Conservation (phyloP, 2,888 invertebrate species). For the Caenorhabditis macrosperma region DNA sequence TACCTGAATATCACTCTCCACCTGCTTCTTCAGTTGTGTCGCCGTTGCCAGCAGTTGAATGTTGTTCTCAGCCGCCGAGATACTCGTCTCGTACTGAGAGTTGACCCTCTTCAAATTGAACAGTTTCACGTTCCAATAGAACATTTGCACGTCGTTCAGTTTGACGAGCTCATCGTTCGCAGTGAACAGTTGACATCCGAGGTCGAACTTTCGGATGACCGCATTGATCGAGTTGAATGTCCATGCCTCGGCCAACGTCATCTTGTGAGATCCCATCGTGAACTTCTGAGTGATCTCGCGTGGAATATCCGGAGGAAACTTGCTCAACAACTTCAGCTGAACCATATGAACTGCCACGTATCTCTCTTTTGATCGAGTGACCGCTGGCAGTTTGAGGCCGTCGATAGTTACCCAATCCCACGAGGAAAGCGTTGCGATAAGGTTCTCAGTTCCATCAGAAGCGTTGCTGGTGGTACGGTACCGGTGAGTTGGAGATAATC, state of each 20-base stretch:
- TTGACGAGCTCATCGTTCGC: constrained; percentile 72
- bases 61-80: constrained; percentile 51
- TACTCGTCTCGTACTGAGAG: constrained; percentile 60
- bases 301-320: constrained; percentile 73
- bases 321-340: constrained; percentile 72
- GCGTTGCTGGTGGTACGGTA: constrained; percentile 26
- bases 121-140: constrained; percentile 76
- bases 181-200: constrained; percentile 74
- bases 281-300: constrained; percentile 60
- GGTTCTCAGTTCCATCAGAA: constrained; percentile 11
- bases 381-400: constrained; percentile 63
- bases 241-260: constrained; percentile 71
- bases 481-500: not conserved
- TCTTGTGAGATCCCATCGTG: constrained; percentile 73
- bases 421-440: constrained; percentile 20
- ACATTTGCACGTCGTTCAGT: constrained; percentile 69
- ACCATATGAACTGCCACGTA: constrained; percentile 75
- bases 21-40: constrained; percentile 56
- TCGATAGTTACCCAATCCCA: constrained; percentile 68
- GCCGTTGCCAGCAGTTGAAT: constrained; percentile 61
- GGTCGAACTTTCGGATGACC: constrained; percentile 69
- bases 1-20: constrained; percentile 78
- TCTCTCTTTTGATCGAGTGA: constrained; percentile 58
- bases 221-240: constrained; percentile 75
- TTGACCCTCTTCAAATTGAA: constrained; percentile 67